Conservation (phyloP, 2,113 vertebrate genomes). For the Corythornis cristatus region DNA sequence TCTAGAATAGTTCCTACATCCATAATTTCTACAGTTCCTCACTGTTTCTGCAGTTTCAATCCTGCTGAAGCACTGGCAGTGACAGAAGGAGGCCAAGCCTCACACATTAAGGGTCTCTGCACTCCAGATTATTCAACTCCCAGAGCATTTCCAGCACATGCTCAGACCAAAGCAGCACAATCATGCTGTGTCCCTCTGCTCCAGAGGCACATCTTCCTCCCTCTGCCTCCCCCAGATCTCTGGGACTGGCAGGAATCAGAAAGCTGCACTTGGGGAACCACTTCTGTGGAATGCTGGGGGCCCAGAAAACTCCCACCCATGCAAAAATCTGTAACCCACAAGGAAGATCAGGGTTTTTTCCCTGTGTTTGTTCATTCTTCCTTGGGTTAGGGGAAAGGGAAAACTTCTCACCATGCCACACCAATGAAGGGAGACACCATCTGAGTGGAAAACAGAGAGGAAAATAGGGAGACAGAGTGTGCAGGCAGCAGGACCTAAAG, state of each 20-base stretch:
- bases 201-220: neutral
- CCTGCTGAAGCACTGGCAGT: neutral
- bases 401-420: neutral
- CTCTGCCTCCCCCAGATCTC: neutral
- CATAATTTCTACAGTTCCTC: neutral
- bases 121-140: neutral
- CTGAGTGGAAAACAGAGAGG: too few species aligned
- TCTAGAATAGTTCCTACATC: neutral
- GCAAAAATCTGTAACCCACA: neutral
- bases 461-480: neutral
- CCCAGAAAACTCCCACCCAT: neutral
- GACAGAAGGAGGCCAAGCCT: neutral
- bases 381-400: neutral
- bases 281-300: neutral
- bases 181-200: neutral
- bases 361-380: neutral
- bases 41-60: neutral
- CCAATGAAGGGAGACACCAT: accelerated
- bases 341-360: neutral
- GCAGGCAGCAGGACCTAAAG: neutral
- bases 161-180: neutral
- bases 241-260: neutral
- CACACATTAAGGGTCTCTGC: neutral
- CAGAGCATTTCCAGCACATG: neutral
- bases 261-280: neutral